Base-by-base conservation (phyloP, 2,888 invertebrate genomes). In the Sphecodes monilicornis region DNA sequence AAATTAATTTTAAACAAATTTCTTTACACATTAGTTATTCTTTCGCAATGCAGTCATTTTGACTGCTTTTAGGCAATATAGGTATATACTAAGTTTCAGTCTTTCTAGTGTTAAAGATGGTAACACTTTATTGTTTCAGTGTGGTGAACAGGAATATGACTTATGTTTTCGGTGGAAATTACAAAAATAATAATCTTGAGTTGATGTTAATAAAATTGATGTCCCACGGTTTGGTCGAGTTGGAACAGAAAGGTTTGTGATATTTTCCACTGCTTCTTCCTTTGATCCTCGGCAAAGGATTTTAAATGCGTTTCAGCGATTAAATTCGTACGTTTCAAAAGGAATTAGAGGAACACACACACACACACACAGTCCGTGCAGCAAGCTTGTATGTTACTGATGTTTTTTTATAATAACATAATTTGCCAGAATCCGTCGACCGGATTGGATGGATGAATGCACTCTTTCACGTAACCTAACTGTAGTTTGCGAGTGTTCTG, bases 391-490 rank as follows among this genome's bases (percentile, higher is more conserved):
- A 22, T 22, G 22, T 16, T 22, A 50, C 16, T 26, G 26, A 57
- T 29, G 10, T 50, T 26, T 29, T 64, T 64, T 32, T 50, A 32
- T 8, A 18, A 32, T 64, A 64, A 64, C 18, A 64, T 64, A 64
- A 64, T 32, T 32, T 32, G 64, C 18, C 0, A 2, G 29, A 32
- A 6, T 6, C 18, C 32, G 64, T 13, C 18, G 60, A 1, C 11
- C 18, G 64, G 18, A 32, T 57, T 64, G 6, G 32, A 64, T 64
- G 64, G 18, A 6, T 32, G 64, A 64, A 64, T 32, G 32, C 64
- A 64, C 64, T 29, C 64, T 64, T 64, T 64, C 64, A 32, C 32
- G 18, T 64, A 64, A 64, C 64, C 32, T 32, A 18, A 64, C 64
- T 64, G 18, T 6, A 32, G 29, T 64, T 32, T 64, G 32, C 64